A percentile compares a stretch with the other conserved stretches of the same genome.
These are phyloP conservation scores for Clupea harengus DNA, from an alignment of 2,113 vertebrate genomes.

Conservation along the genomic window DNA sequence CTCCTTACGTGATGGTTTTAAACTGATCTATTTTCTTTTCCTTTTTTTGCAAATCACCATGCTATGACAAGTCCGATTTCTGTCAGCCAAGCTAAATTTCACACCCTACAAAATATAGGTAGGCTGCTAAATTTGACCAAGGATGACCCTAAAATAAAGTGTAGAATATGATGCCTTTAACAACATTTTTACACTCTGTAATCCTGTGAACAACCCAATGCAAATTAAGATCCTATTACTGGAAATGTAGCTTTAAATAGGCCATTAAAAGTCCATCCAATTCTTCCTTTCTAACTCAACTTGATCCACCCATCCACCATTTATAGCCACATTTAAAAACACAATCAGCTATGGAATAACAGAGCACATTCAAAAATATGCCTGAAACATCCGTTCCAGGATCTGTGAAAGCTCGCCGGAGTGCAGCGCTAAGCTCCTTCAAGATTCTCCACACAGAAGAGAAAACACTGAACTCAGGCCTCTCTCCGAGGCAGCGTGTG, in stretches of 20 bases:
- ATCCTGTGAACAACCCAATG: background rate
- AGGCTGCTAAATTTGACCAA: background rate
- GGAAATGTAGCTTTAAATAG: slow-evolving; percentile 13
- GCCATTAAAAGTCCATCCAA: background rate
- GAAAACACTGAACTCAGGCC: slow-evolving; percentile 44
- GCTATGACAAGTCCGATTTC: background rate
- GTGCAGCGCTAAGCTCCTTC: slow-evolving; percentile 9
- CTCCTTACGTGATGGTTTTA: background rate
- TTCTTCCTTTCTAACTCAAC: slow-evolving; percentile 17
- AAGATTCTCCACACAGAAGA: slow-evolving; percentile 38
- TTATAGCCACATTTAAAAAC: slow-evolving; percentile 33
- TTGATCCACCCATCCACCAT: slow-evolving; percentile 13
- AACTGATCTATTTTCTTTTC: background rate
- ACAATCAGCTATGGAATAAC: slow-evolving; percentile 39
- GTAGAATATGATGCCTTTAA: background rate
- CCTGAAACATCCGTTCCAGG: slow-evolving; percentile 27
- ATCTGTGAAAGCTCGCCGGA: slow-evolving; percentile 28
- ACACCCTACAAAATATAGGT: background rate
- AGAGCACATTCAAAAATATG: slow-evolving; percentile 36
- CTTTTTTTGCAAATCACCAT: background rate
- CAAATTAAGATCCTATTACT: slow-evolving; percentile 18
- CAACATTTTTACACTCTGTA: background rate
- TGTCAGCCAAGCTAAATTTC: background rate
- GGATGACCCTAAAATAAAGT: background rate
- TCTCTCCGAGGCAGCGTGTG: slow-evolving; percentile 18